Base-by-base conservation (phyloP, 1,140 invertebrate genomes). In the Oppia nitens region DNA sequence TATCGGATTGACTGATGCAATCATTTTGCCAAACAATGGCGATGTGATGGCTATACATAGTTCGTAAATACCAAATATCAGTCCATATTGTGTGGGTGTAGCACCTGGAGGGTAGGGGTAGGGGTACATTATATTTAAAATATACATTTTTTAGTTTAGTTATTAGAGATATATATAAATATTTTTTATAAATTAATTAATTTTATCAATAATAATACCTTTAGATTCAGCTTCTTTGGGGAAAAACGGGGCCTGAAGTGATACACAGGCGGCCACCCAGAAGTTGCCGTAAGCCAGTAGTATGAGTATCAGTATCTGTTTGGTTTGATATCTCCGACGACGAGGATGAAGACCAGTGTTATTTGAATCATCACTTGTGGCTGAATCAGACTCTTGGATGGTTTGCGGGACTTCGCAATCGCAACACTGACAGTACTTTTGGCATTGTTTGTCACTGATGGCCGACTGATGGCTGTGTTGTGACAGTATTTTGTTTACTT, bases 41-140 rank as follows among this genome's bases (percentile, higher is more conserved):
- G 87, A 88, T 45, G 88, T 78, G 11, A 91, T 67, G 68, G 93
- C 91, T 25, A 93, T 89, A 0, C 87, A 80, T n/a, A 95, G 72
- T 69, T 95, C 88, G 72, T 92, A 95, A 27, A 88, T 76, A 1
- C 89, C 89, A 71, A 94, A 94, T 0, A 95, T 87, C 48, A 94
- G 74, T 2, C 91, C 90, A 75, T 89, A 89, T 65, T 90, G 84
- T 21, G 87, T 83, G 0, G 86, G 80, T 3, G 82, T 79, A 3
- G 85, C 85, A 45, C 87, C 86, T 78, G 20, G 50, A 52, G 21
- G 25, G 9, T 20, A 52, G 20, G 21, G 21, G 21, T 52, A 11
- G 20, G 21, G n/a, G n/a, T n/a, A n/a, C n/a, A n/a, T n/a, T n/a
- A n/a, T n/a, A n/a, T n/a, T n/a, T n/a, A n/a, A n/a, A n/a, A n/a